Conservation (phyloP, 1,140 invertebrate species). For the Melitaea cinxia region DNA sequence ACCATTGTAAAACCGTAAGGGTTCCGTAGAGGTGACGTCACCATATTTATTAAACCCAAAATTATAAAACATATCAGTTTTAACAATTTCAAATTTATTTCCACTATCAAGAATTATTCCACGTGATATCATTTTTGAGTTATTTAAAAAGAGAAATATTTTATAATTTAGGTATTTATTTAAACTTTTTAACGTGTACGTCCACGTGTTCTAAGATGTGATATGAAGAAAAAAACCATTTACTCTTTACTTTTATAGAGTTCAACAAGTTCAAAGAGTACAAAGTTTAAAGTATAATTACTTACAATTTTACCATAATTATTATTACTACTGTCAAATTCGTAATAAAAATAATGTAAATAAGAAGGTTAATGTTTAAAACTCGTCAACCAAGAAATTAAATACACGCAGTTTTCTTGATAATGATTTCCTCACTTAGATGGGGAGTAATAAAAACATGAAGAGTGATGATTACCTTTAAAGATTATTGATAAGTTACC, state of each 20-base stretch:
- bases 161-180: neutral
- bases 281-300: conserved; percentile 39
- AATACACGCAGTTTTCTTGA: no score
- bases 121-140: conserved; percentile 29
- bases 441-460: no score
- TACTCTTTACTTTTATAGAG: conserved; percentile 40
- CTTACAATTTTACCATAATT: conserved; percentile 21
- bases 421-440: no score
- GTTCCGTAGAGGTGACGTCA: conserved; percentile 40
- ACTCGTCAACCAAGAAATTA: neutral
- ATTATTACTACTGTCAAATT: neutral
- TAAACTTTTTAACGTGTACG: neutral
- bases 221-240: neutral
- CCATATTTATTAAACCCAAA: conserved; percentile 44
- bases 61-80: conserved; percentile 55
- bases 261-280: conserved; percentile 45
- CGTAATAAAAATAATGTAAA: neutral
- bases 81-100: conserved; percentile 59
- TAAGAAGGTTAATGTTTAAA: neutral
- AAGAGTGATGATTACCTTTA: no score
- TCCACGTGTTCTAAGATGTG: neutral
- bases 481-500: no score
- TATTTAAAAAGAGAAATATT: neutral
- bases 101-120: conserved; percentile 52
- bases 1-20: conserved; percentile 44